These are phyloP conservation scores for Esperia sulphurella DNA, from an alignment of 2,888 invertebrate genomes.

Conservation along the genomic window DNA sequence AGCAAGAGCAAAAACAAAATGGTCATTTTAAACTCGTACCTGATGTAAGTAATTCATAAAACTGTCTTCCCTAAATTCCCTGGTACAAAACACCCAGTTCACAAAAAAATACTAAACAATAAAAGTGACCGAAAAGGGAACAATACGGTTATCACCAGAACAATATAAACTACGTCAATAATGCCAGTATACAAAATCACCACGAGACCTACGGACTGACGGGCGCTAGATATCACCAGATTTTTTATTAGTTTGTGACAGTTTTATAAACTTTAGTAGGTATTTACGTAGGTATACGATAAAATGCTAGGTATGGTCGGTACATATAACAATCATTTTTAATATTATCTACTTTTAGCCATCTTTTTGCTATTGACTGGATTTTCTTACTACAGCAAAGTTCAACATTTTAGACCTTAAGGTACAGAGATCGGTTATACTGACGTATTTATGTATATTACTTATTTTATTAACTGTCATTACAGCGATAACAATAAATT, in stretches of 20 bases:
- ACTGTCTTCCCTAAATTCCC: background rate
- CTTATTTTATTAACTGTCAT: too few species aligned
- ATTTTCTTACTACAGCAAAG: too few species aligned
- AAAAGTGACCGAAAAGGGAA: background rate
- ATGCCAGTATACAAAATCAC: background rate
- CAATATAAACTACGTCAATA: background rate
- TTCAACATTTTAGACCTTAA: too few species aligned
- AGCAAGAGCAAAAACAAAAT: background rate
- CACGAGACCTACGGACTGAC: background rate
- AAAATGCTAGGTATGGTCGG: too few species aligned
- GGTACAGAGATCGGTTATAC: too few species aligned
- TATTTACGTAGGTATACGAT: background rate
- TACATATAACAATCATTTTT: too few species aligned
- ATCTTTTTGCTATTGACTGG: too few species aligned
- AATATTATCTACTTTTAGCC: too few species aligned
- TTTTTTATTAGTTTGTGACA: background rate
- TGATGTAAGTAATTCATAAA: too few species aligned
- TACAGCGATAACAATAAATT: too few species aligned
- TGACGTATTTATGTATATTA: too few species aligned
- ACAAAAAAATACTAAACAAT: background rate
- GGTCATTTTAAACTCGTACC: background rate
- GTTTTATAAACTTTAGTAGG: background rate
- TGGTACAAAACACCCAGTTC: background rate
- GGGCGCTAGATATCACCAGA: background rate
- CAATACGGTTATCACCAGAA: background rate